Conservation (phyloP, 2,113 vertebrate species). For the Syngnathus floridae region DNA sequence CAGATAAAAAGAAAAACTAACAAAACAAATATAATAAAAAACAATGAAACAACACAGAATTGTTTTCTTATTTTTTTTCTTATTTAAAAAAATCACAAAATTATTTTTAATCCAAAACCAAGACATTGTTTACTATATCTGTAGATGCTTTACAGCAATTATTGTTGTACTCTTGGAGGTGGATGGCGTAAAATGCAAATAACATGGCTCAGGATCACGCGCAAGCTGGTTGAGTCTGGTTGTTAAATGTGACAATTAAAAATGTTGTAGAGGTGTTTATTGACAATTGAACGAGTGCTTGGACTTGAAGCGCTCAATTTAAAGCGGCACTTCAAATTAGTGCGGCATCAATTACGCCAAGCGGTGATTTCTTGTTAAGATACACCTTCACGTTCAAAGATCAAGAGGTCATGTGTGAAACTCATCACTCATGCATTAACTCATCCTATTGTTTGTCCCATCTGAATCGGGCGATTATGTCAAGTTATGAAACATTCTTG, state of each 20-base stretch:
- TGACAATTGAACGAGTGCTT: conserved; percentile 11
- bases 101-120: neutral
- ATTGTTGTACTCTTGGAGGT: no score
- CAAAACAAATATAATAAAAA: neutral
- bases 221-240: conserved; percentile 5
- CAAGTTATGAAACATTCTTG: neutral
- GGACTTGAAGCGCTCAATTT: neutral
- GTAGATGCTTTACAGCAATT: no score
- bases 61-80: no score
- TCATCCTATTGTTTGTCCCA: neutral
- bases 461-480: neutral
- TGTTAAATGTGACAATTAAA: conserved; percentile 24
- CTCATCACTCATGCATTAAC: neutral
- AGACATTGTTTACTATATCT: neutral
- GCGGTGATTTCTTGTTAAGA: neutral
- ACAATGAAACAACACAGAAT: neutral
- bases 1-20: neutral
- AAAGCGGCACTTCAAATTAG: conserved; percentile 21
- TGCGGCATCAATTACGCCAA: conserved; percentile 1
- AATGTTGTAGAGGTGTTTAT: neutral
- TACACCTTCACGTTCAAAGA: neutral
- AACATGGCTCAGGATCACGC: conserved; percentile 14
- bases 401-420: neutral
- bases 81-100: neutral
- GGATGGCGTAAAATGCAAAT: conserved; percentile 5